Percentiles rank a stretch among this genome's conserved stretches.
phyloP scores from a whole-genome alignment of 2,888 invertebrate species.

The Chouioia cunea region DNA sequence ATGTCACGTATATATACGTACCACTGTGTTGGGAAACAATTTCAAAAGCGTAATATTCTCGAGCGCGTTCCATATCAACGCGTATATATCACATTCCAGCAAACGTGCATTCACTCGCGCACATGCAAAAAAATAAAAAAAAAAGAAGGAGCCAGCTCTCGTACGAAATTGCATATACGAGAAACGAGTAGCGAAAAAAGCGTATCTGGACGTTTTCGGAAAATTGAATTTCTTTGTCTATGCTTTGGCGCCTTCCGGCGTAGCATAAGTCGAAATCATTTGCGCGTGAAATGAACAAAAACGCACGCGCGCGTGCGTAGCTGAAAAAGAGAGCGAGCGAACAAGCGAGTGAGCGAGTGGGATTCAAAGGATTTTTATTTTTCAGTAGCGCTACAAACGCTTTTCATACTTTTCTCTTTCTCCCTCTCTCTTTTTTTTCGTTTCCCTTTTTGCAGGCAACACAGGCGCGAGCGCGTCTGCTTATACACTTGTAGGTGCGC shows the following conservation, averaged over 20 bases:
- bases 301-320: background rate
- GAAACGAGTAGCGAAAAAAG: too few species aligned
- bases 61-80: too few species aligned
- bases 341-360: background rate
- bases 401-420: background rate
- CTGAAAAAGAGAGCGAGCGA: background rate
- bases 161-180: too few species aligned
- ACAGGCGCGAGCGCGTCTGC: constrained; percentile 1
- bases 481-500: constrained; percentile 38
- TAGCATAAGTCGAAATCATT: constrained; percentile 28
- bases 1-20: too few species aligned
- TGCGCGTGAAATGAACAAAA: constrained; percentile 34
- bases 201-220: constrained; percentile 6
- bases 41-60: too few species aligned
- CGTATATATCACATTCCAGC: too few species aligned
- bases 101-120: too few species aligned
- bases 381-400: background rate
- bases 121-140: too few species aligned
- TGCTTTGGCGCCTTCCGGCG: constrained; percentile 19
- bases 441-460: background rate
- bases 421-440: background rate
- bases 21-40: too few species aligned
- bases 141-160: too few species aligned
- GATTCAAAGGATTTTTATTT: constrained; percentile 44
- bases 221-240: constrained; percentile 41